phyloP scores from a whole-genome alignment of 1,140 invertebrate genomes.

The Drosophila arawakana region DNA sequence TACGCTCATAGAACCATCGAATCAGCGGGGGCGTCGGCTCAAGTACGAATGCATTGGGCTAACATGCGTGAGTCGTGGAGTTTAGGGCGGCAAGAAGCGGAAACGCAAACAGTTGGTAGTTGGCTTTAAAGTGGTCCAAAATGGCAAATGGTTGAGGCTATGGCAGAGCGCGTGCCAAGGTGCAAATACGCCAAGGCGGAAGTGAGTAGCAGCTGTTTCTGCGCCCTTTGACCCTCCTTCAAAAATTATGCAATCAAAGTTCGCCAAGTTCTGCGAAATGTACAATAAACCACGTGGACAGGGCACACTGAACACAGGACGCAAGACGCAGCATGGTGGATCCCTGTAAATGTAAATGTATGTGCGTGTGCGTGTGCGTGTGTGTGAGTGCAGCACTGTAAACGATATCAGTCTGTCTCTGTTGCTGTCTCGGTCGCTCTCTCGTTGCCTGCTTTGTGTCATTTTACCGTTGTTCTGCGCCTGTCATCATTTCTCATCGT shows the following conservation, averaged over 20 bases:
- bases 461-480: constrained; percentile 54
- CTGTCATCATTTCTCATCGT: constrained; percentile 79
- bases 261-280: constrained; percentile 32
- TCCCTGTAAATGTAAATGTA: background rate
- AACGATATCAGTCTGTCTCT: constrained; percentile 14
- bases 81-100: constrained; percentile 32
- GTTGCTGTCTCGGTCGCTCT: background rate
- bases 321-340: constrained; percentile 27
- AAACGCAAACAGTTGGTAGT: constrained; percentile 59
- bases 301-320: background rate
- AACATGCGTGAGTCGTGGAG: constrained; percentile 17
- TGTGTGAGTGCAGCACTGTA: constrained; percentile 18
- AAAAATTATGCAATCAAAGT: constrained; percentile 65
- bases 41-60: constrained; percentile 63
- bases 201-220: constrained; percentile 57
- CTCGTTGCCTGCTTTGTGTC: constrained; percentile 27
- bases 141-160: background rate
- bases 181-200: constrained; percentile 50
- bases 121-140: constrained; percentile 34
- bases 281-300: constrained; percentile 20
- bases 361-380: no score
- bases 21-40: constrained; percentile 70
- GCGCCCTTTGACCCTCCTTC: constrained; percentile 22
- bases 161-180: constrained; percentile 71
- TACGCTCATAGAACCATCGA: background rate